Conservation (phyloP, 2,888 invertebrate genomes). For the Lochmaea crataegi region DNA sequence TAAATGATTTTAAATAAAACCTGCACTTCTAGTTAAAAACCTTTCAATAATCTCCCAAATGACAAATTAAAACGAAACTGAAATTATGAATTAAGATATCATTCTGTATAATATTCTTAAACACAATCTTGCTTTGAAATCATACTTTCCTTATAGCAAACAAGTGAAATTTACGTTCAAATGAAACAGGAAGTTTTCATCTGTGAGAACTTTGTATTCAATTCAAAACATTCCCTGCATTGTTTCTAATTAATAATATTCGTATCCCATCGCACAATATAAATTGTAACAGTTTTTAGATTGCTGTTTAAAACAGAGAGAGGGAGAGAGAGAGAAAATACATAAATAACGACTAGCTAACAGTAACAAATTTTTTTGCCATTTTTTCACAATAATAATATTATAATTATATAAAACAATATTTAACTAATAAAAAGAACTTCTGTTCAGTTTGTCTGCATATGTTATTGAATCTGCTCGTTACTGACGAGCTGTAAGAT, state of each 20-base stretch:
- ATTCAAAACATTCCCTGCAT: neutral
- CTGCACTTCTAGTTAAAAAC: too few species aligned
- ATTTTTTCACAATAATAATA: too few species aligned
- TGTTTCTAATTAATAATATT: constrained; percentile 7
- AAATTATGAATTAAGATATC: neutral
- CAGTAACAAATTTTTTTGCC: neutral
- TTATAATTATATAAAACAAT: too few species aligned
- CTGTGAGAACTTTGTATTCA: constrained; percentile 9
- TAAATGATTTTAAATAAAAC: too few species aligned
- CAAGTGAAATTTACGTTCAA: constrained; percentile 7
- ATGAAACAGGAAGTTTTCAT: constrained; percentile 3
- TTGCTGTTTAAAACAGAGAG: neutral
- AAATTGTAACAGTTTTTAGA: constrained; percentile 3
- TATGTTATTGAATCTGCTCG: too few species aligned
- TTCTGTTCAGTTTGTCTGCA: too few species aligned
- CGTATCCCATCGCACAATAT: neutral
- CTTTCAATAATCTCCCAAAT: too few species aligned
- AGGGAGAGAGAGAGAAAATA: neutral
- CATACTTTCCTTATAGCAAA: neutral
- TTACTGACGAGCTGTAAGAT: too few species aligned
- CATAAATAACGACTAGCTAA: neutral
- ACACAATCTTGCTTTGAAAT: neutral
- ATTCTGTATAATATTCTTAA: neutral
- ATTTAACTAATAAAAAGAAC: too few species aligned
- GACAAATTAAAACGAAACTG: neutral